Evolutionary conservation across 2,888 invertebrate species (phyloP), one percentile per base, ranked within the genome.

Genomic region (Apotomis turbidana): DNA sequence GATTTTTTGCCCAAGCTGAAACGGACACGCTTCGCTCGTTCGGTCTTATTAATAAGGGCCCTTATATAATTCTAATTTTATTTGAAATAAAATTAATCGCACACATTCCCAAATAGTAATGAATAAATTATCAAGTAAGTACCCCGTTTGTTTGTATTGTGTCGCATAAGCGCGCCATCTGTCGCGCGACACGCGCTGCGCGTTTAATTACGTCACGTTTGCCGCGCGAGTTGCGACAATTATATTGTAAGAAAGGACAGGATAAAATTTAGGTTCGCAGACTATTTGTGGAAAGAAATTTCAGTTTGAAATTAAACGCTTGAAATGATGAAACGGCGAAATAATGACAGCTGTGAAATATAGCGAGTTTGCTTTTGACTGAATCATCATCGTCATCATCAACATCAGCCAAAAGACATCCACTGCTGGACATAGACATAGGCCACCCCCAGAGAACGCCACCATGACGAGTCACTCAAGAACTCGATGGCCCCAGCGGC

Each of bases 141-240:
- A 27, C 64, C 64, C 46, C 55, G 57, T 64, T 64, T 64, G 54
- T 66, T 46, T 66, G 55, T 12, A 54, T 66, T 66, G 55, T 55
- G 27, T 66, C 66, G 55, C 46, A 55, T 55, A 66, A 66, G 55
- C 57, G 55, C 66, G 55, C 66, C 69, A 69, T 62, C 61, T 55
- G 69, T 69, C 69, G 46, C 8, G 63, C 58, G 27, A 63, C 63
- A 59, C 46, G n/a, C 61, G 62, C 36, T 52, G 46, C 68, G 60
- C 68, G 60, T 70, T 70, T 70, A 70, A 70, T 70, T 62, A 55
- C 70, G 70, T 63, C 70, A 70, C 64, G 69, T 44, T 51, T 70
- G 58, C 51, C 58, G 60, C 44, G 61, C 54, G 68, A 70, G 64
- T 62, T 57, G 63, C 9, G 63, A 70, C 70, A 64, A 70, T 70